Evolutionary conservation across 1,140 invertebrate species (phyloP).

Genomic region (Eriosoma lanigerum): DNA sequence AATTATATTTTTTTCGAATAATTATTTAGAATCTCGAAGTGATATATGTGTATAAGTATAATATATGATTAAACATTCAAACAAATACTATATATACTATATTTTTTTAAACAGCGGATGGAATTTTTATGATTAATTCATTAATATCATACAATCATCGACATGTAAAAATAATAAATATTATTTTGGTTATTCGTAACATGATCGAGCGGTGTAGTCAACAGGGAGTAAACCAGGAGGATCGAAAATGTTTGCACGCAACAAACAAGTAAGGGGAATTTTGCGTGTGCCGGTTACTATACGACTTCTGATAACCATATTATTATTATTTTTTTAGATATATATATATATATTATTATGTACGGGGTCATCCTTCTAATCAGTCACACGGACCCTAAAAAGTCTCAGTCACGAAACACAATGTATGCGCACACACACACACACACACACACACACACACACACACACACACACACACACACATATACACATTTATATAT

Average conservation of each 20-base stretch:
- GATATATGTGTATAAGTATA: no score
- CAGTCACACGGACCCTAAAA: slow-evolving; percentile 41
- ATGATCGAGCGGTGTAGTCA: slow-evolving; percentile 31
- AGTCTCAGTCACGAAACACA: slow-evolving; percentile 34
- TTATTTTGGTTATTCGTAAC: no score
- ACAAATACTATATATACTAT: no score
- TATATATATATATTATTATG: neutral
- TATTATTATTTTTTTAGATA: no score
- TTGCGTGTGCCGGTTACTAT: slow-evolving; percentile 40
- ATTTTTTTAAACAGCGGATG: no score
- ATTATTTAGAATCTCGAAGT: no score
- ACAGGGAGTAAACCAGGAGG: neutral
- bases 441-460: neutral
- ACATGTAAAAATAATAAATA: no score
- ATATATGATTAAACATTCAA: no score
- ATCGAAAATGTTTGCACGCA: slow-evolving; percentile 37
- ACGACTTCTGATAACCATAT: neutral
- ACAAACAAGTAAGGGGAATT: slow-evolving; percentile 43
- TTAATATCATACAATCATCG: no score
- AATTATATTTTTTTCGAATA: no score
- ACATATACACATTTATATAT: neutral
- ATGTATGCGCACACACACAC: neutral
- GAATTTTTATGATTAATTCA: no score
- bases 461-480: neutral
- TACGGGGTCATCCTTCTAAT: slow-evolving; percentile 41